Percentiles rank a stretch among this genome's conserved stretches.
These are phyloP conservation scores for Nipponacmea schrenckii DNA, from an alignment of 2,888 invertebrate species.

Conservation along the genomic window DNA sequence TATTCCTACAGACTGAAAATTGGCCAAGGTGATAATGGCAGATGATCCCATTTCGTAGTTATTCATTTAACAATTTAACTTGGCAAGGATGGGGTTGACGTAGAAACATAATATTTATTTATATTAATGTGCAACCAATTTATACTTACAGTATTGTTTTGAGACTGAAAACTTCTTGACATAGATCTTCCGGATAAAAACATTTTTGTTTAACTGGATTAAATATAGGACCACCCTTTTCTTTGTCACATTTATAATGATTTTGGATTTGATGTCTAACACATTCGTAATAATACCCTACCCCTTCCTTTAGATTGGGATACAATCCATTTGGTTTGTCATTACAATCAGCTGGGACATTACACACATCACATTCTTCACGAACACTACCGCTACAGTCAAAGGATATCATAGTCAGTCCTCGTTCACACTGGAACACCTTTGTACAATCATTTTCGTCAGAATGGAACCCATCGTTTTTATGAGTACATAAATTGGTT, in stretches of 20 bases:
- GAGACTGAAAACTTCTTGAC: conserved; percentile 12
- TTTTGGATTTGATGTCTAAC: conserved; percentile 16
- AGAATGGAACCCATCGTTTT: conserved; percentile 26
- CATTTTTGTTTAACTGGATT: conserved; percentile 19
- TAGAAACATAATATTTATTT: too few species aligned
- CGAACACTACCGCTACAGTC: conserved; percentile 21
- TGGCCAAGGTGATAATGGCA: too few species aligned
- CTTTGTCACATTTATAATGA: conserved; percentile 18
- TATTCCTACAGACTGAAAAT: too few species aligned
- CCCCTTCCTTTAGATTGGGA: conserved; percentile 23
- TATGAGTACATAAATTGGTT: conserved; percentile 27
- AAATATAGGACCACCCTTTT: conserved; percentile 22
- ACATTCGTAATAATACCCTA: conserved; percentile 22
- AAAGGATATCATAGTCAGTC: conserved; percentile 24
- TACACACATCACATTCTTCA: conserved; percentile 23
- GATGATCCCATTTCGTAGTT: too few species aligned
- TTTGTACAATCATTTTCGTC: conserved; percentile 14
- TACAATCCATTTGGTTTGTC: conserved; percentile 24
- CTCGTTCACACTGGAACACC: conserved; percentile 28
- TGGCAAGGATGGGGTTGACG: too few species aligned
- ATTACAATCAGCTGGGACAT: conserved; percentile 18
- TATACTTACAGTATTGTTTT: conserved; percentile 9
- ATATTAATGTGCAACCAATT: too few species aligned
- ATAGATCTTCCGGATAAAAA: conserved; percentile 20
- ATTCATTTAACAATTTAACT: too few species aligned